Conservation (phyloP, 2,888 invertebrate genomes). For the Ophion obscuratus region DNA sequence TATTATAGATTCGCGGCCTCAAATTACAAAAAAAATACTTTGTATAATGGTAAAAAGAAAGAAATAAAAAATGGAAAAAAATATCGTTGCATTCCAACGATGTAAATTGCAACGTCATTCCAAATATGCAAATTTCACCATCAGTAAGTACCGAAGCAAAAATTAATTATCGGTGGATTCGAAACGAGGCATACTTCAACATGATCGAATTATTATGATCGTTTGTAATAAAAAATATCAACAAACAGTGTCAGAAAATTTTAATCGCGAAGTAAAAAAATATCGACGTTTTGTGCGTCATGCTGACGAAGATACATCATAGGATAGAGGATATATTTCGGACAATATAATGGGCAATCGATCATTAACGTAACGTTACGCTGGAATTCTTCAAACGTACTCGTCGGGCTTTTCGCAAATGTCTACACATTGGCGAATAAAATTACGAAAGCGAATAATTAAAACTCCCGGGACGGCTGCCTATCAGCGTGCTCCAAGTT, state of each 20-base stretch:
- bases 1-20: too few relatives aligned
- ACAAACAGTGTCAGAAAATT: not conserved
- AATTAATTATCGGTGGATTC: too few relatives aligned
- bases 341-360: conserved; percentile 14
- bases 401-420: conserved; percentile 10
- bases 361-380: conserved; percentile 38
- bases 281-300: not conserved
- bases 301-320: conserved; percentile 7
- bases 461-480: not conserved
- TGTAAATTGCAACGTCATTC: too few relatives aligned
- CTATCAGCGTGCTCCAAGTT: not conserved
- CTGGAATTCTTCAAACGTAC: conserved; percentile 7
- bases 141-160: too few relatives aligned
- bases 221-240: too few relatives aligned
- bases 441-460: not conserved
- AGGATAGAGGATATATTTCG: conserved; percentile 10
- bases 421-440: not conserved
- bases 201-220: too few relatives aligned
- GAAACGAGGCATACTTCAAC: too few relatives aligned
- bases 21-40: too few relatives aligned
- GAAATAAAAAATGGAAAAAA: too few relatives aligned
- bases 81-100: too few relatives aligned
- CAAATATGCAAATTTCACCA: too few relatives aligned
- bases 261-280: not conserved
- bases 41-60: too few relatives aligned